These are phyloP conservation scores for Erannis defoliaria DNA, from an alignment of 2,888 invertebrate genomes.

Conservation along the genomic window DNA sequence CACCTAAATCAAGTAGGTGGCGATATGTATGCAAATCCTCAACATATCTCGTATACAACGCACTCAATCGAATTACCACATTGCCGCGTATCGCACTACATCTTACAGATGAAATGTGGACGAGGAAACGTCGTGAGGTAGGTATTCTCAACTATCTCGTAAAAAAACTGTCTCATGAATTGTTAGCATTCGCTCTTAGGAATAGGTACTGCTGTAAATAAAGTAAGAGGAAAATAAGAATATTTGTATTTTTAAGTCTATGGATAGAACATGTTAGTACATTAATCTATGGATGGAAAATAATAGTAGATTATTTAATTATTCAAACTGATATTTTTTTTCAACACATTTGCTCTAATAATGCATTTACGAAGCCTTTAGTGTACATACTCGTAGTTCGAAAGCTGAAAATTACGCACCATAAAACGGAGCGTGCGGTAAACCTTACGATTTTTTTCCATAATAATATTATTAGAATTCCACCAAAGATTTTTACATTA, in stretches of 20 bases:
- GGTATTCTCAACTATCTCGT: constrained; percentile 23
- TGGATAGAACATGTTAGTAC: too few relatives aligned
- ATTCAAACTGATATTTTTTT: too few relatives aligned
- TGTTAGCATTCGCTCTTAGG: constrained; percentile 3
- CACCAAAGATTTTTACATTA: too few relatives aligned
- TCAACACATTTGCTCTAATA: too few relatives aligned
- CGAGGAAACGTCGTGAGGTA: constrained; percentile 40
- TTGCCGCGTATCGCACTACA: constrained; percentile 49
- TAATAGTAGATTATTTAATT: too few relatives aligned
- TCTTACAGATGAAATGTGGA: constrained; percentile 36
- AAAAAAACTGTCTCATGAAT: constrained; percentile 15
- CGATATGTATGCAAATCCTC: constrained; percentile 54
- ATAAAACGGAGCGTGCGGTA: too few relatives aligned
- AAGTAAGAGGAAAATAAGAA: background rate
- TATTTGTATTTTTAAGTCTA: background rate
- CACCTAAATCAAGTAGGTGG: constrained; percentile 45
- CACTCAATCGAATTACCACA: constrained; percentile 55
- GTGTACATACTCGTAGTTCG: too few relatives aligned
- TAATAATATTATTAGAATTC: too few relatives aligned
- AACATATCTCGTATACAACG: constrained; percentile 47
- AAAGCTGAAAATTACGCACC: too few relatives aligned
- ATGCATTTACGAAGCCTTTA: too few relatives aligned
- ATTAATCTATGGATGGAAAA: too few relatives aligned
- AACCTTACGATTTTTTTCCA: too few relatives aligned
- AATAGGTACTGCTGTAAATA: background rate